Conservation (phyloP, 2,888 invertebrate genomes). For the Bruchidius siliquastri region DNA sequence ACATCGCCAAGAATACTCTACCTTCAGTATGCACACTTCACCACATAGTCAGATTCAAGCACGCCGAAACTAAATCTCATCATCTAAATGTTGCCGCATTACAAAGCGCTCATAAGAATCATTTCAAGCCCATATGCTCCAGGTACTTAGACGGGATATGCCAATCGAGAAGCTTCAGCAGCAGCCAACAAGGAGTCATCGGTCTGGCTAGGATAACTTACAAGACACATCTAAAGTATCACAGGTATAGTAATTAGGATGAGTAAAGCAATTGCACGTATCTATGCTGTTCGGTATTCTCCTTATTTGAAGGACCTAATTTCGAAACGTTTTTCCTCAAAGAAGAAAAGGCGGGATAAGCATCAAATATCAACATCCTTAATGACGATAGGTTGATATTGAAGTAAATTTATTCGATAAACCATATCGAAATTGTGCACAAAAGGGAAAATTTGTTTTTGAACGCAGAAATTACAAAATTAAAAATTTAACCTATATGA, state of each 20-base stretch:
- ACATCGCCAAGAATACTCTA: slow-evolving; percentile 1
- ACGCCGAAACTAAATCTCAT: neutral
- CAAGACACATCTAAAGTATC: neutral
- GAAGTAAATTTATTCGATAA: too few relatives aligned
- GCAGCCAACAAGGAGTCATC: neutral
- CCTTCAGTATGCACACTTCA: slow-evolving; percentile 2
- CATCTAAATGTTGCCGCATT: neutral
- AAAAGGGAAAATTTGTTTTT: too few relatives aligned
- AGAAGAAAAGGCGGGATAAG: too few relatives aligned
- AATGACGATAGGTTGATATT: too few relatives aligned
- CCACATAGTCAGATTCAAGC: neutral
- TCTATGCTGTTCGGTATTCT: too few relatives aligned
- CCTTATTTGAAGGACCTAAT: too few relatives aligned
- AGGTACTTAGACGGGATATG: neutral
- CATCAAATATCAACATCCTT: too few relatives aligned
- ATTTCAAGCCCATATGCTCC: neutral
- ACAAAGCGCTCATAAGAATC: neutral
- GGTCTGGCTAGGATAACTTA: neutral
- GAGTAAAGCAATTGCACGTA: too few relatives aligned
- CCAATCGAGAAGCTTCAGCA: neutral
- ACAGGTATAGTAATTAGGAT: neutral
- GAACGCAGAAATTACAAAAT: too few relatives aligned
- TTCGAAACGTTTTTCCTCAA: too few relatives aligned
- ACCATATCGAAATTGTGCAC: too few relatives aligned
- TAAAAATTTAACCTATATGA: too few relatives aligned